A percentile compares a stretch with the other conserved stretches of the same genome.
Evolutionary conservation across 2,113 vertebrate genomes (phyloP).

Genomic region (Ivindomyrus marchei): DNA sequence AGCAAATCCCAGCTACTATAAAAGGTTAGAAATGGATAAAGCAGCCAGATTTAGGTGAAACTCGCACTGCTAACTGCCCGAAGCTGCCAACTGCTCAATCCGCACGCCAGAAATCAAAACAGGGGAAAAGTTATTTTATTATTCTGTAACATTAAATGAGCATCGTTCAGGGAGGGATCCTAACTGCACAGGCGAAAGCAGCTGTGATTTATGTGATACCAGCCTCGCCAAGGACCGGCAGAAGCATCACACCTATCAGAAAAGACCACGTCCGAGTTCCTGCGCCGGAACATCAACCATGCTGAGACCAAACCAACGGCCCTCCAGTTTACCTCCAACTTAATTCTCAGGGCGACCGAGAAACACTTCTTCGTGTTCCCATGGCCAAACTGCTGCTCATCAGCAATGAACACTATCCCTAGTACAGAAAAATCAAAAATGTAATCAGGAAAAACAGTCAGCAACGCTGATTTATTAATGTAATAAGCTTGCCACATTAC

Average conservation of each 20-base stretch:
- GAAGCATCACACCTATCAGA: neutral
- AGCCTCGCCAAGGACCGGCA: neutral
- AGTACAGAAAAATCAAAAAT: neutral
- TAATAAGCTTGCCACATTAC: conserved; percentile 54
- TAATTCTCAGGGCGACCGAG: conserved; percentile 34
- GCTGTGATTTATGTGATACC: neutral
- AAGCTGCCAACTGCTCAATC: neutral
- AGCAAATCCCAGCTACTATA: neutral
- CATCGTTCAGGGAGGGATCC: neutral
- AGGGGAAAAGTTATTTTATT: neutral
- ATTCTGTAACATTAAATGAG: neutral
- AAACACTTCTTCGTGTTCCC: neutral
- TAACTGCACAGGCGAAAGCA: neutral
- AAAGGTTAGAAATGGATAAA: neutral
- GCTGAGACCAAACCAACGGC: neutral
- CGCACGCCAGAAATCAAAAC: neutral
- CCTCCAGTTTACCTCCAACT: neutral
- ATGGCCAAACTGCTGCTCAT: conserved; percentile 66
- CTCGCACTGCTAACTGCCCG: neutral
- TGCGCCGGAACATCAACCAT: neutral
- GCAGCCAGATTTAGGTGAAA: neutral
- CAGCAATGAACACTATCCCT: conserved; percentile 72
- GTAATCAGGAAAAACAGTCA: neutral
- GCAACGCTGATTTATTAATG: conserved; percentile 66
- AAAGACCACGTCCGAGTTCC: neutral